Base-by-base conservation (phyloP, 2,113 vertebrate species). In the Myodes glareolus region DNA sequence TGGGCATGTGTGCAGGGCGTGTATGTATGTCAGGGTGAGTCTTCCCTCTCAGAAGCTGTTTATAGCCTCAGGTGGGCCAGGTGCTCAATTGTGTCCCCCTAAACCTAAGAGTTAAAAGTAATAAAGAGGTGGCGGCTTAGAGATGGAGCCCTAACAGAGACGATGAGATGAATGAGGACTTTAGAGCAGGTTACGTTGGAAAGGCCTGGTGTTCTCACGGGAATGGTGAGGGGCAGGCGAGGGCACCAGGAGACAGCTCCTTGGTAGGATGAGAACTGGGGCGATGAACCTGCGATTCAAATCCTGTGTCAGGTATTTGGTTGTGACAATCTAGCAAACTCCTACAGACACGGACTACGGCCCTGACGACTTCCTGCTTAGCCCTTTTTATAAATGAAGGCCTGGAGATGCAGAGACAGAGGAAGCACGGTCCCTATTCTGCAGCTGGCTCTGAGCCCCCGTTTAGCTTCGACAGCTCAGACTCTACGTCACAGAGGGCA, bases 401-500 rank as follows among this genome's bases (percentile, higher is more conserved):
- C 47, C 31, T 5, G 0, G 55, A 5, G 75, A 27, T 55, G 61
- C 85, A 7, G 16, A 31, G 19, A 39, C 7, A 0, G 86, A 72
- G 58, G 36, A 45, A 1, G 9, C 7, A 13, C 6, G 17, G 14
- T 45, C 77, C 3, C 3, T 0, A 3, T 7, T 27, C 75, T 23
- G 5, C 31, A 4, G 29, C 25, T 39, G 36, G 8, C 81, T 84
- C 47, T 63, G 9, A 70, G 67, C 45, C 45, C 55, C 3, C n/a
- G 2, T 33, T 73, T 3, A 8, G 65, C 65, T 77, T 16, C 33
- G 70, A 10, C 29, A 16, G 25, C 67, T 73, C n/a, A 1, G 0
- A 36, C 16, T 45, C n/a, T 0, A 77, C 11, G 0, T 11, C 3
- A 2, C 10, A 0, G 45, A 0, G 0, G 14, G 3, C 75, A 0